Base-by-base conservation (phyloP, 2,113 vertebrate genomes). In the Gymnorhina tibicen region DNA sequence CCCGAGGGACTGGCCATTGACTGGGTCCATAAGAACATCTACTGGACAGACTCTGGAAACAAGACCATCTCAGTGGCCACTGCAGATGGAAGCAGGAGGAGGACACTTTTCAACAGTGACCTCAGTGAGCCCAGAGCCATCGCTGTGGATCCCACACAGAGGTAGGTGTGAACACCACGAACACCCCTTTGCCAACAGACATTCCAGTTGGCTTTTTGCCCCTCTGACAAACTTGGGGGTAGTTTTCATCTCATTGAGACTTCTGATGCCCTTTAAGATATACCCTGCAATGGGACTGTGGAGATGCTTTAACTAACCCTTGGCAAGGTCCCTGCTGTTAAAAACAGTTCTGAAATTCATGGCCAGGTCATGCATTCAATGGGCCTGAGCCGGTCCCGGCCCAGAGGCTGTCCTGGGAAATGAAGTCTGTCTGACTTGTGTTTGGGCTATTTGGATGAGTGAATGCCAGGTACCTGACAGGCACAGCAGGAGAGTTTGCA, bases 11-110 rank as follows among this genome's bases (percentile, higher is more conserved):
- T 99, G 95, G 99, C 99, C 1, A 98, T 99, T 44, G 99, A 99
- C 98, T 99, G 99, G 99, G 98, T 99, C 52, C 99, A 99, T 73
- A 99, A 99, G 96, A 99, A 99, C 95, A 99, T 99, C 97, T 99
- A 99, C 97, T 99, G 99, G 99, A 99, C 99, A 0, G 99, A 99
- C 97, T 99, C 99, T 0, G 99, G 99, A 88, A 99, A 99, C 96
- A 99, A 99, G 97, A 99, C 98, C 87, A 99, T 99, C 97, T 99
- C 99, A 0, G 99, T 99, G 50, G 99, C 99, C 88, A 99, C 99
- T 2, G 97, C 96, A 8, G 99, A 99, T 28, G 99, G 99, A 24
- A 96, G 97, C 95, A 99, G 98, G 96, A 98, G 99, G 26, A 98
- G 98, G 81, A 99, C 99, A 19, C 98, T 99, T 87, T 98, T 99